Base-by-base conservation (phyloP, 1,140 invertebrate species). In the Penaeus vannamei region DNA sequence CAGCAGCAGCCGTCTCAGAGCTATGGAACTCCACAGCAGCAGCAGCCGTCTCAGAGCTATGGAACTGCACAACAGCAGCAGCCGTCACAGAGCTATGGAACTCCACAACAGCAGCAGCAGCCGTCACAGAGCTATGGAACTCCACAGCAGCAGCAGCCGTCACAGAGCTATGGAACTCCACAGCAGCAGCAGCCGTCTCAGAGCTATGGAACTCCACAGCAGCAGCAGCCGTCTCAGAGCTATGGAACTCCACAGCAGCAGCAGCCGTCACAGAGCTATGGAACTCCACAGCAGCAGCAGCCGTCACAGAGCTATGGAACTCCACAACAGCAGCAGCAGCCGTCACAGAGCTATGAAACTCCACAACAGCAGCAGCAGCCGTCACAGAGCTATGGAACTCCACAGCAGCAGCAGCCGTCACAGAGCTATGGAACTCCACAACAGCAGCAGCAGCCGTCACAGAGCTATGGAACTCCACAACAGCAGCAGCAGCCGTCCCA, bases 161-260 rank as follows among this genome's bases (percentile, higher is more conserved):
- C 84, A 14, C 85, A 86, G 53, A 80, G 19, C 26, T 86, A 64
- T 53, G 61, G 80, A 72, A 46, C 79, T 0, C 64, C 79, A 8
- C 72, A 80, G 32, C 59, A 62, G 26, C 53, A 53, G 32, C 19
- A 36, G 10, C 76, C 80, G 0, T 87, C 86, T 23, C 85, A 87
- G 59, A 81, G n/a, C 29, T 87, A 87, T 60, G 79, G 62, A 53
- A 72, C 85, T 53, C 85, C 85, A 8, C 77, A 87, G 17, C 85
- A 87, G 36, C 84, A 85, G 42, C 85, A 86, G 32, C 80, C 86
- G 14, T 88, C 86, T 1, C 82, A 89, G 72, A 64, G 60, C 36
- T 89, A 84, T n/a, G 72, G 82, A 61, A 19, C 60, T 64, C 86
- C 86, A 4, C 86, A 83, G 46, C 79, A 82, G 42, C 23, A 69